These are phyloP conservation scores for Ptychochromis oligacanthus DNA, from an alignment of 2,113 vertebrate species.

Conservation along the genomic window DNA sequence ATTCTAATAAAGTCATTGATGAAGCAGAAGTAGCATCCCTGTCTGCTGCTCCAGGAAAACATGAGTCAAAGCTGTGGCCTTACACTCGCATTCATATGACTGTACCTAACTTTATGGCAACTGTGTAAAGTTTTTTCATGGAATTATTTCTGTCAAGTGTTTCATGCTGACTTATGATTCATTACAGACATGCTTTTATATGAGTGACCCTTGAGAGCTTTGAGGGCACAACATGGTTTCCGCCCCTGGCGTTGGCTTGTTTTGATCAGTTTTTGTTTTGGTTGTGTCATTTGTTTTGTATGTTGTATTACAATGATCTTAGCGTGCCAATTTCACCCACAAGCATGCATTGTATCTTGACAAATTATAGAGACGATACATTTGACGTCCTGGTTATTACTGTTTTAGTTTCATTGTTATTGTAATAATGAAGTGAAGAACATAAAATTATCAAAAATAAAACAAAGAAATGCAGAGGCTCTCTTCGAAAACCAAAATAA, in stretches of 20 bases:
- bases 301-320: slow-evolving; percentile 1
- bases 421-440: slow-evolving; percentile 14
- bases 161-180: slow-evolving; percentile 43
- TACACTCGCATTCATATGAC: slow-evolving; percentile 25
- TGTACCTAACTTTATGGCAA: slow-evolving; percentile 21
- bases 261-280: slow-evolving; percentile 36
- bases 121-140: slow-evolving; percentile 17
- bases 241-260: background rate
- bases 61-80: slow-evolving; percentile 62
- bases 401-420: slow-evolving; percentile 18
- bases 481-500: slow-evolving; percentile 32
- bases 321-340: slow-evolving; percentile 11
- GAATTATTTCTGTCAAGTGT: slow-evolving; percentile 33
- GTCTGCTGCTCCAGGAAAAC: slow-evolving; percentile 4
- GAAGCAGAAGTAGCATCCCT: slow-evolving; percentile 42
- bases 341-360: slow-evolving; percentile 19
- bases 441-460: slow-evolving; percentile 18
- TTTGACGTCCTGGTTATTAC: background rate
- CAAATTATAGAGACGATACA: slow-evolving; percentile 23
- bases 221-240: slow-evolving; percentile 1
- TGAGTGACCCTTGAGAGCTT: slow-evolving; percentile 15
- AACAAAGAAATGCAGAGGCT: slow-evolving; percentile 1
- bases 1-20: background rate
- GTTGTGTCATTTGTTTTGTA: slow-evolving; percentile 27
- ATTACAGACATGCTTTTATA: slow-evolving; percentile 22